phyloP scores from a whole-genome alignment of 1,140 invertebrate genomes.

The Pachypeltis micranthus region DNA sequence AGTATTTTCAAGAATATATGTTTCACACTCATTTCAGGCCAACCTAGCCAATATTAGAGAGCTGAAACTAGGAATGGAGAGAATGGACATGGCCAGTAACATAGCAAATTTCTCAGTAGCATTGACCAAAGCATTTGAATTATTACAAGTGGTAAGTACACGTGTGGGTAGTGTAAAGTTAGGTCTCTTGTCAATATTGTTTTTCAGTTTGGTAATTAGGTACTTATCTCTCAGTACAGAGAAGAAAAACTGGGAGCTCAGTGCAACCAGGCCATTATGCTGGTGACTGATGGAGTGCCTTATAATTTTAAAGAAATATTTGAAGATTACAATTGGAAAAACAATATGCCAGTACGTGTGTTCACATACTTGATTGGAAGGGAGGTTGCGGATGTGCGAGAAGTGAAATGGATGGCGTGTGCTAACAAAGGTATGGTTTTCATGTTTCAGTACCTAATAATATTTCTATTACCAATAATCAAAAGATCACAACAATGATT shows the following conservation, averaged over 20 bases:
- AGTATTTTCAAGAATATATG: not conserved
- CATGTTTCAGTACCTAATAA: no score
- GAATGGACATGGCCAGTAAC: slow-evolving; percentile 61
- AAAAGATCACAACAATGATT: no score
- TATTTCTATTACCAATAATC: no score
- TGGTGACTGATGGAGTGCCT: slow-evolving; percentile 94
- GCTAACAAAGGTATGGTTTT: slow-evolving; percentile 77
- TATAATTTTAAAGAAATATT: slow-evolving; percentile 88
- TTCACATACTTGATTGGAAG: slow-evolving; percentile 96
- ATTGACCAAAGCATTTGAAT: slow-evolving; percentile 77
- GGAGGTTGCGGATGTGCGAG: slow-evolving; percentile 64
- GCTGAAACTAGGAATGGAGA: slow-evolving; percentile 64
- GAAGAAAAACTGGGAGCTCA: slow-evolving; percentile 35
- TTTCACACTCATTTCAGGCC: slow-evolving; percentile 45
- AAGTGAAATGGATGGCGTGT: slow-evolving; percentile 96
- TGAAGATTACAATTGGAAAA: slow-evolving; percentile 69
- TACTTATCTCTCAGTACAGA: slow-evolving; percentile 27
- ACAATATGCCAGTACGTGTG: slow-evolving; percentile 71
- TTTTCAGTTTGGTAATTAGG: no score
- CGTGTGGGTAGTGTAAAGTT: not conserved
- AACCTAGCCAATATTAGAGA: slow-evolving; percentile 78
- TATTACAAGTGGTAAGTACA: slow-evolving; percentile 55
- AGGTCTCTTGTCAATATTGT: not conserved
- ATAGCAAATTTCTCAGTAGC: slow-evolving; percentile 92
- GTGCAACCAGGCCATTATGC: slow-evolving; percentile 93